Percentiles rank a stretch among this genome's conserved stretches.
Conservation (phyloP, 2,797 vertebrate species). For the Dicrostonyx torquatus region DNA sequence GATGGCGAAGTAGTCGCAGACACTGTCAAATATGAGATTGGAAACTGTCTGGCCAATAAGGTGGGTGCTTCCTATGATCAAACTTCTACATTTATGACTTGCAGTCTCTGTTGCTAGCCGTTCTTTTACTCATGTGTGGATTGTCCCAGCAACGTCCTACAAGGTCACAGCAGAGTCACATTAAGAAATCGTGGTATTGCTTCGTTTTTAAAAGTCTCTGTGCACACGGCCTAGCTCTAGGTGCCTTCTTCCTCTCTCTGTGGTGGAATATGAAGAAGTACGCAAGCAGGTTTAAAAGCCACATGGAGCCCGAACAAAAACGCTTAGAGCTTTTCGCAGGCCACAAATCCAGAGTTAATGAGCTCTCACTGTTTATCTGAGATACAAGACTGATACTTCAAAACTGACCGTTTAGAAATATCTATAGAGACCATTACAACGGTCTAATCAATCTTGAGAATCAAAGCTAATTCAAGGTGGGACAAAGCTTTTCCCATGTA, state of each 20-base stretch:
- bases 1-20: constrained; percentile 89
- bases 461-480: neutral
- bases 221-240: neutral
- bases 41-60: constrained; percentile 92
- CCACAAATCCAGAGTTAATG: neutral
- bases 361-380: neutral
- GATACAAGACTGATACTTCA: neutral
- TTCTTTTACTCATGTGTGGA: neutral
- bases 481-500: neutral
- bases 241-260: neutral
- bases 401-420: neutral
- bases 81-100: neutral
- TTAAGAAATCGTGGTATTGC: neutral
- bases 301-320: neutral
- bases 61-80: constrained; percentile 79
- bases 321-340: neutral
- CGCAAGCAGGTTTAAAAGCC: neutral
- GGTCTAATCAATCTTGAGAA: neutral
- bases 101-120: neutral
- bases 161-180: neutral
- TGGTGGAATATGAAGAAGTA: neutral
- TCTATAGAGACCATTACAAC: neutral
- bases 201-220: neutral
- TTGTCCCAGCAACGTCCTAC: neutral
- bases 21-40: constrained; percentile 87